Percentiles rank a stretch among this genome's conserved stretches.
Conservation (phyloP, 2,797 vertebrate species). For the Jordanella pulchra region DNA sequence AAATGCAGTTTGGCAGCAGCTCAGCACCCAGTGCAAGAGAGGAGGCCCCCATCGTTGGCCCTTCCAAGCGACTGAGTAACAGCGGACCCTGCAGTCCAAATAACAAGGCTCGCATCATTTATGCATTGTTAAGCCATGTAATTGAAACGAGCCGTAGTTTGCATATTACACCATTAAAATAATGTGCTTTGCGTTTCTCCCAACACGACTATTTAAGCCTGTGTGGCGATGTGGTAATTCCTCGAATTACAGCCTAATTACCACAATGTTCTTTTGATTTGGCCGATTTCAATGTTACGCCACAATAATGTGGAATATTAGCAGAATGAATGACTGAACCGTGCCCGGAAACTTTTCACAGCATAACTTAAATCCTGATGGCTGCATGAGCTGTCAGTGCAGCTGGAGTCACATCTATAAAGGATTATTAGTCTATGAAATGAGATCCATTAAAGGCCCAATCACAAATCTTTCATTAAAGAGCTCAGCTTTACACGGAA, state of each 20-base stretch:
- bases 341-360: slow-evolving; percentile 78
- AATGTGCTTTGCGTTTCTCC: slow-evolving; percentile 98
- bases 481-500: slow-evolving; percentile 53
- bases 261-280: slow-evolving; percentile 99
- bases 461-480: slow-evolving; percentile 68
- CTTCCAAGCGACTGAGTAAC: slow-evolving; percentile 90
- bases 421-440: slow-evolving; percentile 73
- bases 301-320: slow-evolving; percentile 83
- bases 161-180: slow-evolving; percentile 99
- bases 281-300: slow-evolving; percentile 91
- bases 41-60: slow-evolving; percentile 76
- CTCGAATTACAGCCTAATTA: slow-evolving; percentile 99
- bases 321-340: slow-evolving; percentile 78
- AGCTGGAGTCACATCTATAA: slow-evolving; percentile 68
- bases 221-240: slow-evolving; percentile 95
- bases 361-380: slow-evolving; percentile 67
- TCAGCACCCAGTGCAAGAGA: slow-evolving; percentile 79
- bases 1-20: slow-evolving; percentile 93
- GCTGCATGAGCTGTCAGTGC: slow-evolving; percentile 55
- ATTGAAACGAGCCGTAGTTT: slow-evolving; percentile 99
- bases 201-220: slow-evolving; percentile 98
- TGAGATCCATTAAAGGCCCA: slow-evolving; percentile 69
- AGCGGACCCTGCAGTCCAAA: slow-evolving; percentile 89
- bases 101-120: slow-evolving; percentile 97
- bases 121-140: slow-evolving; percentile 99